phyloP scores from a whole-genome alignment of 2,113 vertebrate species.

The Cromileptes altivelis region DNA sequence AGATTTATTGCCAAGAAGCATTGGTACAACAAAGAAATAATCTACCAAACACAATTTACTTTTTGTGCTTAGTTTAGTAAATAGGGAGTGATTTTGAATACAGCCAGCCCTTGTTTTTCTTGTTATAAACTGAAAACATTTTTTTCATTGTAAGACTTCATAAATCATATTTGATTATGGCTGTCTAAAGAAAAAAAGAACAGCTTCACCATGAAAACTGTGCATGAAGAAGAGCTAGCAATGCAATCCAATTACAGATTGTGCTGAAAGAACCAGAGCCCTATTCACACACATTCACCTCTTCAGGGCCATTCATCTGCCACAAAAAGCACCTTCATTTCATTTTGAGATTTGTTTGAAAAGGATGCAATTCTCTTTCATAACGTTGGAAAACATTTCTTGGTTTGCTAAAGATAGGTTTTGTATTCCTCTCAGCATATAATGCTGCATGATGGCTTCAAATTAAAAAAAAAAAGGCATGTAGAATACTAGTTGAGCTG shows the following conservation, averaged over 20 bases:
- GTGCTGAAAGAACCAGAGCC: background rate
- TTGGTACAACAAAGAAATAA: too few relatives aligned
- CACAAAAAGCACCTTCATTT: background rate
- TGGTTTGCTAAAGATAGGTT: background rate
- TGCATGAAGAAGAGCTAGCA: background rate
- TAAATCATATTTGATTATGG: background rate
- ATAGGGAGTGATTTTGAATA: background rate
- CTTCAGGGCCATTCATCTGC: background rate
- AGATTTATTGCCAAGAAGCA: too few relatives aligned
- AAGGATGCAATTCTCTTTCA: slow-evolving; percentile 1
- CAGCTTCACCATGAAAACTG: background rate
- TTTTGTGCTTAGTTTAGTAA: too few relatives aligned
- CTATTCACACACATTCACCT: background rate
- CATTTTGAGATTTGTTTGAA: background rate
- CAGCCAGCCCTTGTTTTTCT: background rate
- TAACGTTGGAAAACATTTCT: background rate
- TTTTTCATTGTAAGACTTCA: background rate
- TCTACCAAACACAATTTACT: too few relatives aligned
- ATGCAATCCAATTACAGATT: background rate
- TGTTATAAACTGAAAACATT: background rate
- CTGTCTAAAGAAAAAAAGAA: background rate
- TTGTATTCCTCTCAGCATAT: background rate
- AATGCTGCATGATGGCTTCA: background rate
- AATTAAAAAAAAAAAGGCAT: background rate
- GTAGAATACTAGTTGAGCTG: background rate